Conservation (phyloP, 1,140 invertebrate genomes). For the Trachymyrmex cornetzi region DNA sequence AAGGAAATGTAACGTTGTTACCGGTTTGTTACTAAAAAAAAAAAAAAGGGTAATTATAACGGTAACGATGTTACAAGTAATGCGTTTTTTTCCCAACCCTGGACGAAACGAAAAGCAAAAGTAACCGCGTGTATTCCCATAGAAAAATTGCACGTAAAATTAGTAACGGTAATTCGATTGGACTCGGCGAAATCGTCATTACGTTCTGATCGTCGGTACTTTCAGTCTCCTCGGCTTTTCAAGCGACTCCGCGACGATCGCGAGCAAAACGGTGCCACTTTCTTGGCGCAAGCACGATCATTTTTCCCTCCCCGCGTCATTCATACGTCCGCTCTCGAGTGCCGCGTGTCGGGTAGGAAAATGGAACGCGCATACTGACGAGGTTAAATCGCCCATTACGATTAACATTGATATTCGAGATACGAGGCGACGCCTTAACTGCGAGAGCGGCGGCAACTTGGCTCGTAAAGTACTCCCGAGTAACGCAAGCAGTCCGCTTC, state of each 20-base stretch:
- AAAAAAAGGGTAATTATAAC: too few species aligned
- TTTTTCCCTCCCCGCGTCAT: slow-evolving; percentile 47
- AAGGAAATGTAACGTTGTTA: too few species aligned
- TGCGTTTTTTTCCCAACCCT: too few species aligned
- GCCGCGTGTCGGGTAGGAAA: slow-evolving; percentile 47
- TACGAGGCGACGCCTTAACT: slow-evolving; percentile 59
- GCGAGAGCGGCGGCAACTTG: slow-evolving; percentile 21
- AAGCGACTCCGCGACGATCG: not conserved
- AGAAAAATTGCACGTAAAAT: not conserved
- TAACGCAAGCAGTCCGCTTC: slow-evolving; percentile 27
- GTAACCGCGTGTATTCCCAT: not conserved
- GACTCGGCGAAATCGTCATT: not conserved
- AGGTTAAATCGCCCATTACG: slow-evolving; percentile 63
- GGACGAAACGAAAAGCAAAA: not conserved
- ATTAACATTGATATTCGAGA: slow-evolving; percentile 63
- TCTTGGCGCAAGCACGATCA: slow-evolving; percentile 47
- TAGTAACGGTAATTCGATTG: not conserved
- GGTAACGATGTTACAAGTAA: too few species aligned
- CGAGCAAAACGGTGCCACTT: slow-evolving; percentile 55
- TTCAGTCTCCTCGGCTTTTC: slow-evolving; percentile 25
- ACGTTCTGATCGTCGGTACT: not conserved
- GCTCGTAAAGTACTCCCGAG: slow-evolving; percentile 35
- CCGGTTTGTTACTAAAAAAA: too few species aligned
- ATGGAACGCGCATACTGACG: slow-evolving; percentile 60
- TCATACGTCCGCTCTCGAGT: slow-evolving; percentile 41